Conservation (phyloP, 2,797 vertebrate genomes). For the Sebastes glaucus region DNA sequence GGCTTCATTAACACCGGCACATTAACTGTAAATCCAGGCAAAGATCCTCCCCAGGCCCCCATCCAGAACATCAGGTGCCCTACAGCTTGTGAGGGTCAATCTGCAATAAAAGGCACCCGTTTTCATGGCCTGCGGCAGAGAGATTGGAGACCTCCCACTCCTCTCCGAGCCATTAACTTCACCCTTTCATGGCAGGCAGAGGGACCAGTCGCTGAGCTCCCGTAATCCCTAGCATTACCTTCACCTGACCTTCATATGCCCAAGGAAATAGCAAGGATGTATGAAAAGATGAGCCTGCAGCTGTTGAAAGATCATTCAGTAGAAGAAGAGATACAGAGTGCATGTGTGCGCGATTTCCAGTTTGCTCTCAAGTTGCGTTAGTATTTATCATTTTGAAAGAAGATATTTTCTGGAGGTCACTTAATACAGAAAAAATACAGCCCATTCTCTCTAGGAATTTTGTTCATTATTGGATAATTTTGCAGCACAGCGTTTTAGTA, state of each 20-base stretch:
- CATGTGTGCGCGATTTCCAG: background rate
- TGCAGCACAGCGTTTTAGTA: background rate
- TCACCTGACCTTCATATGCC: constrained; percentile 79
- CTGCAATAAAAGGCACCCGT: constrained; percentile 84
- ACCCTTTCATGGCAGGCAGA: constrained; percentile 77
- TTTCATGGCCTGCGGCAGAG: constrained; percentile 77
- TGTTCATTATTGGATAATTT: background rate
- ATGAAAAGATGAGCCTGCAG: constrained; percentile 57
- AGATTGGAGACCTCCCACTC: constrained; percentile 81
- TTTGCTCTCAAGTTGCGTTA: background rate
- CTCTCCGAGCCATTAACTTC: constrained; percentile 83
- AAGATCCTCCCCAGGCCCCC: constrained; percentile 53
- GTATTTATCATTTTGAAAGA: constrained; percentile 7
- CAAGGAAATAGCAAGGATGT: constrained; percentile 61
- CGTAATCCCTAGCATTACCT: constrained; percentile 82
- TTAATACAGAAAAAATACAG: background rate
- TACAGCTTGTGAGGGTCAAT: constrained; percentile 78
- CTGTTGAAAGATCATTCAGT: constrained; percentile 31
- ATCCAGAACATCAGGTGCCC: constrained; percentile 54
- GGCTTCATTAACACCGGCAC: constrained; percentile 81
- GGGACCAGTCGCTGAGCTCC: constrained; percentile 74
- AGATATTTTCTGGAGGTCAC: constrained; percentile 3
- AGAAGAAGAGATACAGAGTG: background rate
- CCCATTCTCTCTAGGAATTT: background rate
- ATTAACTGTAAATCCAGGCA: constrained; percentile 83